phyloP scores from a whole-genome alignment of 2,888 invertebrate species.

The Dysmachus trigonus region DNA sequence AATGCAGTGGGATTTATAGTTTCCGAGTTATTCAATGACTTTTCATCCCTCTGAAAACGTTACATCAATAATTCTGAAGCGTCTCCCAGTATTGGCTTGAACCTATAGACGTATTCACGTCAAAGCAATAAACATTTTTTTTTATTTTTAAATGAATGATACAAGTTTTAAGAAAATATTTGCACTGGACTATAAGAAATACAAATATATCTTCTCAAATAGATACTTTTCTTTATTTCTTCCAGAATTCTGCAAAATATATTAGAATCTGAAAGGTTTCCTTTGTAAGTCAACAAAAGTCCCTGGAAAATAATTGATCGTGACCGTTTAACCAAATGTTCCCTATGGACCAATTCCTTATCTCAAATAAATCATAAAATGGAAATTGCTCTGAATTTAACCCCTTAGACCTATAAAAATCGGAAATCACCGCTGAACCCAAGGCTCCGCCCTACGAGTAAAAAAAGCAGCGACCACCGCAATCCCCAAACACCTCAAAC shows the following conservation, averaged over 20 bases:
- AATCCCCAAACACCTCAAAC: not conserved
- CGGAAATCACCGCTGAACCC: conserved; percentile 33
- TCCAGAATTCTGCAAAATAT: not conserved
- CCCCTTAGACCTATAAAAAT: conserved; percentile 35
- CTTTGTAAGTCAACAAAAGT: not conserved
- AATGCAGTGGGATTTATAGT: no score
- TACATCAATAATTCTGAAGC: no score
- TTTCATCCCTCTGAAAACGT: no score
- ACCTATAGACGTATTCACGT: no score
- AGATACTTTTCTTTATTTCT: not conserved
- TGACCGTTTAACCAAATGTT: not conserved
- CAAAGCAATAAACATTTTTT: no score
- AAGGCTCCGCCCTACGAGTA: not conserved
- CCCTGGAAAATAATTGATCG: not conserved
- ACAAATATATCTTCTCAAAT: no score
- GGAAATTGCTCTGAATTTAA: conserved; percentile 7
- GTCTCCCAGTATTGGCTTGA: no score
- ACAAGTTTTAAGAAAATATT: no score
- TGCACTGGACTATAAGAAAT: no score
- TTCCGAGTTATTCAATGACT: no score
- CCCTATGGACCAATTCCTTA: conserved; percentile 38
- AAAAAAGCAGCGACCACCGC: not conserved
- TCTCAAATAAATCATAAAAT: conserved; percentile 45
- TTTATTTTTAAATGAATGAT: no score
- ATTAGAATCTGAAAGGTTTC: not conserved